Conservation (phyloP, 2,888 invertebrate genomes). For the Lochmaea capreae region DNA sequence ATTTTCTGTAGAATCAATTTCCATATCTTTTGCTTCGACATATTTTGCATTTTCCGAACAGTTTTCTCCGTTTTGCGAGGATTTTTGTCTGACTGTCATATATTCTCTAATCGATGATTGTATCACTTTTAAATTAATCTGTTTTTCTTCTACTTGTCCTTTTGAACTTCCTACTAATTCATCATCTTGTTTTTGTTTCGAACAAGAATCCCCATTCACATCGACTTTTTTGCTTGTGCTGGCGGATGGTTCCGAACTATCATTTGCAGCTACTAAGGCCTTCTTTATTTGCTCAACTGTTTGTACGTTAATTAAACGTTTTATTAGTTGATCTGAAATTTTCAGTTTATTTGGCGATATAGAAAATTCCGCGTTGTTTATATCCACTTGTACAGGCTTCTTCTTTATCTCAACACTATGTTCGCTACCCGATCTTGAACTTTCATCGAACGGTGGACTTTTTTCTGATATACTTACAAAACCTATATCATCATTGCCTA, state of each 20-base stretch:
- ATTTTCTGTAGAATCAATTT: not conserved
- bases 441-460: conserved; percentile 47
- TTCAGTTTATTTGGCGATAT: conserved; percentile 58
- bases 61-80: conserved; percentile 1
- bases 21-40: not conserved
- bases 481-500: conserved; percentile 51
- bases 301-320: conserved; percentile 54
- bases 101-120: conserved; percentile 30
- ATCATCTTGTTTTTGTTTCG: not conserved
- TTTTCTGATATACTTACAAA: conserved; percentile 50
- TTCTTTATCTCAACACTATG: conserved; percentile 47
- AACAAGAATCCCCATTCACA: not conserved
- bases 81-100: conserved; percentile 9
- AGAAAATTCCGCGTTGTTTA: conserved; percentile 54
- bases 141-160: not conserved
- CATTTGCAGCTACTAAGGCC: not conserved
- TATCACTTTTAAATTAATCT: conserved; percentile 18
- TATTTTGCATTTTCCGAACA: not conserved
- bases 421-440: conserved; percentile 44
- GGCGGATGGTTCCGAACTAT: not conserved
- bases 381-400: conserved; percentile 57
- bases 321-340: conserved; percentile 61
- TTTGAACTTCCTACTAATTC: not conserved
- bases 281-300: conserved; percentile 42
- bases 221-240: not conserved